These are phyloP conservation scores for Macrotus californicus DNA, from an alignment of 2,113 vertebrate species.

Conservation along the genomic window DNA sequence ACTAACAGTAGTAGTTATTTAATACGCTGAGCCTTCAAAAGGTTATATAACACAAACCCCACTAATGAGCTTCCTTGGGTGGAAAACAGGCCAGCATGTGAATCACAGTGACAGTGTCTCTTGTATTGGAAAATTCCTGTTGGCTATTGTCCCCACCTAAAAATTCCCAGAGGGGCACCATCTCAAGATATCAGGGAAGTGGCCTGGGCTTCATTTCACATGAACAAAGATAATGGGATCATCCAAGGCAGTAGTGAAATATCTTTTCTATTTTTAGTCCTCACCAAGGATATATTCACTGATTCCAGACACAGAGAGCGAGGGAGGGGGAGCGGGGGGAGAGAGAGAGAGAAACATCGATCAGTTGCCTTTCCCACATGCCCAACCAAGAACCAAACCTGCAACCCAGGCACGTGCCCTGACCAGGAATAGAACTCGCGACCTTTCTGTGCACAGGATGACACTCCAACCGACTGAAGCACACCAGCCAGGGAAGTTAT, in stretches of 20 bases:
- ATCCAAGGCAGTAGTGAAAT: not conserved
- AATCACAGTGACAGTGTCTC: not conserved
- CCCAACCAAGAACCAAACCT: too few relatives aligned
- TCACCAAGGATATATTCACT: too few relatives aligned
- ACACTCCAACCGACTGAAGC: too few relatives aligned
- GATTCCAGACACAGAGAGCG: too few relatives aligned
- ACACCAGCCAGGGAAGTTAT: not conserved
- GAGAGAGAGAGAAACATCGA: too few relatives aligned
- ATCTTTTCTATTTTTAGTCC: too few relatives aligned
- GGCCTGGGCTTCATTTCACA: not conserved
- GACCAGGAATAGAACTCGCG: too few relatives aligned
- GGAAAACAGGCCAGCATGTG: not conserved
- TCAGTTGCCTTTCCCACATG: too few relatives aligned
- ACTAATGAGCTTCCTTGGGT: not conserved
- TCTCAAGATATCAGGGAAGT: not conserved
- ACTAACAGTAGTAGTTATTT: accelerated
- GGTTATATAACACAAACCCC: not conserved
- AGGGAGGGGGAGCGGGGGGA: too few relatives aligned
- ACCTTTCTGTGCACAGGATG: too few relatives aligned
- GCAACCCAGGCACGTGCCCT: too few relatives aligned
- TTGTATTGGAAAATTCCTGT: not conserved
- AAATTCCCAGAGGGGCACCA: not conserved
- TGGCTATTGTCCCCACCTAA: not conserved
- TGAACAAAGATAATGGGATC: not conserved
- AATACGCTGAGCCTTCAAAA: not conserved